Conservation (phyloP, 30 jellyfish, hydroid and myxozoan genomes). For the Rhopilema esculentum region DNA sequence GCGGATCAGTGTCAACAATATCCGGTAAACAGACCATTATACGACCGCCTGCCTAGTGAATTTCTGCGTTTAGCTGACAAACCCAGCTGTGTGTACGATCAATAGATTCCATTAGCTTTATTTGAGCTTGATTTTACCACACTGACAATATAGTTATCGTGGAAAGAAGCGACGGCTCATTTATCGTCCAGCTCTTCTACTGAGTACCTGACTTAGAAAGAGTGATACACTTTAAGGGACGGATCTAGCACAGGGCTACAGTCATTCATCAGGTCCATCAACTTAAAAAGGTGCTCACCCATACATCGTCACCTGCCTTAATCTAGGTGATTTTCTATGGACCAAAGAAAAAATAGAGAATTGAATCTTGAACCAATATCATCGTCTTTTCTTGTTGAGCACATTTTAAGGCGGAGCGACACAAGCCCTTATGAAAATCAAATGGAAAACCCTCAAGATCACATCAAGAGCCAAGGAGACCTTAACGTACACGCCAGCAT, state of each 20-base stretch:
- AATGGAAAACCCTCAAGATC: slow-evolving; percentile 69
- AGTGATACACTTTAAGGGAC: neutral
- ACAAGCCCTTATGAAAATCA: slow-evolving; percentile 60
- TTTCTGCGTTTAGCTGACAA: slow-evolving; percentile 44
- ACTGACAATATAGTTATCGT: slow-evolving; percentile 57
- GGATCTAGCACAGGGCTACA: neutral
- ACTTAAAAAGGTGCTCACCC: slow-evolving; percentile 55
- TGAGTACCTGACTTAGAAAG: neutral
- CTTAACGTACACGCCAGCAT: slow-evolving; percentile 14
- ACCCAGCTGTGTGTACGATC: slow-evolving; percentile 71
- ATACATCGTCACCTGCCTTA: slow-evolving; percentile 48
- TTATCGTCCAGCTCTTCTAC: neutral
- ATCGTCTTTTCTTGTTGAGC: slow-evolving; percentile 93
- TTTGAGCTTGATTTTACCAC: slow-evolving; percentile 71
- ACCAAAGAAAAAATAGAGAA: slow-evolving; percentile 58
- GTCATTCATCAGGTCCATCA: slow-evolving; percentile 43
- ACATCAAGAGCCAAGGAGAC: slow-evolving; percentile 38
- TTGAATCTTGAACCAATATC: slow-evolving; percentile 83
- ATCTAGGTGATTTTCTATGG: slow-evolving; percentile 68
- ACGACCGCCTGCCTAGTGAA: slow-evolving; percentile 71
- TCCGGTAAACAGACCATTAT: slow-evolving; percentile 67
- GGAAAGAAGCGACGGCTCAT: neutral
- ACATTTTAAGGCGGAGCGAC: slow-evolving; percentile 77
- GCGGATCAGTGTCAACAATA: slow-evolving; percentile 79
- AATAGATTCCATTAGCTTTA: slow-evolving; percentile 74